Conservation (phyloP, 2,113 vertebrate species). For the Suncus etruscus region DNA sequence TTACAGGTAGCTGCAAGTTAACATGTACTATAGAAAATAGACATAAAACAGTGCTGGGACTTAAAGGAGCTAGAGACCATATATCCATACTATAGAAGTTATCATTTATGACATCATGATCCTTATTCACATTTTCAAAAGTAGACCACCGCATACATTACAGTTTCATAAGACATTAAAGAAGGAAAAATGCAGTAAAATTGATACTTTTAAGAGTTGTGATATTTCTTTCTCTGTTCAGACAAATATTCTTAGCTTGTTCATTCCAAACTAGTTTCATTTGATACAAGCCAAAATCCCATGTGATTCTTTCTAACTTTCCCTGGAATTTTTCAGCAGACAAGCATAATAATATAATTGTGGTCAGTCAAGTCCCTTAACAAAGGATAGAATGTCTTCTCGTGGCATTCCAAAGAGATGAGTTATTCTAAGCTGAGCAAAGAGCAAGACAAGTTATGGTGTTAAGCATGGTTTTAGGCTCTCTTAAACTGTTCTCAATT, state of each 20-base stretch:
- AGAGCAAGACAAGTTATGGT: slow-evolving; percentile 19
- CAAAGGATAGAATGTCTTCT: slow-evolving; percentile 81
- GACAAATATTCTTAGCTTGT: slow-evolving; percentile 69
- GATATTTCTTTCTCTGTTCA: slow-evolving; percentile 71
- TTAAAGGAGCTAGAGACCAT: slow-evolving; percentile 12
- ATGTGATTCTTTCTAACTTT: slow-evolving; percentile 76
- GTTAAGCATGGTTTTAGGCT: not conserved
- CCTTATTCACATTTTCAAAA: slow-evolving; percentile 10
- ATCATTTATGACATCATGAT: not conserved
- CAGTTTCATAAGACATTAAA: slow-evolving; percentile 25
- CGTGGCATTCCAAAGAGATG: slow-evolving; percentile 73
- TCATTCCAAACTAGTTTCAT: slow-evolving; percentile 75
- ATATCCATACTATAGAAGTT: not conserved
- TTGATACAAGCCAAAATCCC: slow-evolving; percentile 77
- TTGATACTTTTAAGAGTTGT: slow-evolving; percentile 59
- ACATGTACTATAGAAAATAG: not conserved
- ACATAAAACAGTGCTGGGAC: not conserved
- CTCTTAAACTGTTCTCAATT: not conserved
- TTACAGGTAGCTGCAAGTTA: not conserved
- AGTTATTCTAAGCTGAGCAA: slow-evolving; percentile 56
- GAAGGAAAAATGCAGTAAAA: slow-evolving; percentile 40
- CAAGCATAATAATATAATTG: slow-evolving; percentile 80
- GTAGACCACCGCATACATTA: not conserved
- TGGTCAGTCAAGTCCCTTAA: slow-evolving; percentile 76
- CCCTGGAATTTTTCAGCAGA: slow-evolving; percentile 80